Evolutionary conservation across 2,797 vertebrate genomes (phyloP), one percentile per base, ranked within the genome.

Genomic region (Paratrypauchen microcephalus): DNA sequence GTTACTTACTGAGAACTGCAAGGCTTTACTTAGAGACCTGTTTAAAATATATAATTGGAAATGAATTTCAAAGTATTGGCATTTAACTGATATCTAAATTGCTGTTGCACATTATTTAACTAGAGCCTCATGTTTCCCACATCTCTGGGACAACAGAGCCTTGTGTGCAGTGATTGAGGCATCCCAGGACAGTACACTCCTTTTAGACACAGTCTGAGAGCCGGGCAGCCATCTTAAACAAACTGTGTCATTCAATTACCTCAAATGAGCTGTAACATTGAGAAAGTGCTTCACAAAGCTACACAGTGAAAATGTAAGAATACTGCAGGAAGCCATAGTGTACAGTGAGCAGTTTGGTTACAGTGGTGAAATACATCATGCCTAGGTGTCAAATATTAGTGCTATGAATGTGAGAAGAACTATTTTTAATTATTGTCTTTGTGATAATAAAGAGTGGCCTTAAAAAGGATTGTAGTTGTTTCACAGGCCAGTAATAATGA

Each of bases 131-230:
- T 69, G 68, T 75, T 76, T 78, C 73, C 48, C 58, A 63, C 30
- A 78, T 76, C 61, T 69, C 70, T 73, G 11, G 61, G 23, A 65
- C 26, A 65, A 81, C 70, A 69, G 59, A 50, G 26, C 71, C 55
- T 57, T 57, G 55, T 81, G 72, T n/a, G n/a, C 28, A 5, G 32
- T 15, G 61, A 65, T 32, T 7, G 52, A 47, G 18, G 11, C 0
- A 3, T 28, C 47, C 23, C 56, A 36, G 67, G 64, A 75, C 70
- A 71, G 8, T 19, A 0, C 24, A 63, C 5, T 47, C 6, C 47
- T 72, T 56, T 18, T 65, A 45, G 9, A 8, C 6, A 68, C 16
- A 12, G 36, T 24, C 57, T 36, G 32, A 73, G 47, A 32, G 28
- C 36, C 18, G 23, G 24, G 41, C 61, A 66, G 55, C 45, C 58